Evolutionary conservation across 2,797 vertebrate genomes (phyloP), one percentile per base, ranked within the genome.

Genomic region (Rhabdophis nuchalis): DNA sequence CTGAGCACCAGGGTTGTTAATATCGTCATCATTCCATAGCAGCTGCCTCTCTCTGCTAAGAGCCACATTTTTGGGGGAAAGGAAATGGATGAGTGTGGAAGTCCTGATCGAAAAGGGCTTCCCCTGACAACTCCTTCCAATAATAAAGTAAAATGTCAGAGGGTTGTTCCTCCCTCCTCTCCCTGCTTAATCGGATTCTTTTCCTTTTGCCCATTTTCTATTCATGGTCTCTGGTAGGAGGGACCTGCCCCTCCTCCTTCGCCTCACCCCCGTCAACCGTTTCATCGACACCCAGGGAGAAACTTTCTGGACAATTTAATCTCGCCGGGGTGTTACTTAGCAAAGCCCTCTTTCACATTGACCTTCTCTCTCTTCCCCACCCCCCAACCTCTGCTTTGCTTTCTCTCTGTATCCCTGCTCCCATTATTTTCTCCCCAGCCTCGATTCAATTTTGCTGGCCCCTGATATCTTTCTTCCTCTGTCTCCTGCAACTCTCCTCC

Each of bases 251-350:
- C 95, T 96, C 96, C 96, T 12, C 95, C 95, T 97, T 18, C 96
- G 95, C 96, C 97, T 98, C 97, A 97, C 96, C 96, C 96, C 97
- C 95, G 97, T 98, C 97, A 97, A 98, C 97, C 97, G 96, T 98
- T 98, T 98, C 96, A 97, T 96, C 96, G 92, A 97, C 97, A 97
- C 97, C 98, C 97, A 98, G 86, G 96, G 97, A 98, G 97, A 98
- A 97, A 97, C 97, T 97, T 98, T 98, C 97, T 97, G 97, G 97
- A 98, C 98, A 98, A 98, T 98, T 98, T 98, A 98, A 98, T 98
- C 98, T 97, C 98, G 97, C 96, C 95, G 96, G 97, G 98, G 97
- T 97, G 95, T 96, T 97, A 98, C 97, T 97, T 97, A 97, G 96
- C 94, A 95, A 97, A 95, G 95, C 97, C 97, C 97, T 96, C 98